phyloP scores from a whole-genome alignment of 2,888 invertebrate species.

The Nephrotoma guestfalica region DNA sequence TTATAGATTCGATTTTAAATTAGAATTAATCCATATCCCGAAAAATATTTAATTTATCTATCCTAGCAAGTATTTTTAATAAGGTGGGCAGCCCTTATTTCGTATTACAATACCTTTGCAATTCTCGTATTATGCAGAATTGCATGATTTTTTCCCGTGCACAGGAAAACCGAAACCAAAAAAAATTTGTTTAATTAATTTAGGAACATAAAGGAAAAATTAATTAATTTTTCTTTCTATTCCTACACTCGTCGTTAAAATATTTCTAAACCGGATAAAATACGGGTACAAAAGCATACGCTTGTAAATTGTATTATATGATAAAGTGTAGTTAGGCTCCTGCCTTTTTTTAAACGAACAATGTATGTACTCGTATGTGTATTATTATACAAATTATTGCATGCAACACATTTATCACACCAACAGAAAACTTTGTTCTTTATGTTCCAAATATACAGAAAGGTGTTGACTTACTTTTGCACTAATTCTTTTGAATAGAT shows the following conservation, averaged over 20 bases:
- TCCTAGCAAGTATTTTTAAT: too few relatives aligned
- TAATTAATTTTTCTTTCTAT: neutral
- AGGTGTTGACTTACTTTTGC: neutral
- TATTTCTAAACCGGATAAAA: too few relatives aligned
- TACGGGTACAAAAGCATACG: neutral
- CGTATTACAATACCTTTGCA: too few relatives aligned
- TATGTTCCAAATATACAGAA: neutral
- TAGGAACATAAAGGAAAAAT: neutral
- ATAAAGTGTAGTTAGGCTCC: neutral
- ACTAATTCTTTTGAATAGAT: neutral
- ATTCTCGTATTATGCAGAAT: neutral
- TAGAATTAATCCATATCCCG: too few relatives aligned
- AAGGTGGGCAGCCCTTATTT: too few relatives aligned
- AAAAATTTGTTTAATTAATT: neutral
- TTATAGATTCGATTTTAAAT: too few relatives aligned
- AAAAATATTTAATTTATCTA: too few relatives aligned
- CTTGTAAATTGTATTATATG: neutral
- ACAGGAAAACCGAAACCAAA: neutral
- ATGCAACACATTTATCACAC: neutral
- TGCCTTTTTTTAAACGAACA: neutral
- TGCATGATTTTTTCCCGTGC: neutral
- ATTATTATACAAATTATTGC: neutral
- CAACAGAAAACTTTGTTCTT: neutral
- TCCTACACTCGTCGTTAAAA: too few relatives aligned
- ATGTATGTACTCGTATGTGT: too few relatives aligned